Percentiles rank a stretch among this genome's conserved stretches.
phyloP scores from a whole-genome alignment of 2,113 vertebrate species.

The Rattus rattus region DNA sequence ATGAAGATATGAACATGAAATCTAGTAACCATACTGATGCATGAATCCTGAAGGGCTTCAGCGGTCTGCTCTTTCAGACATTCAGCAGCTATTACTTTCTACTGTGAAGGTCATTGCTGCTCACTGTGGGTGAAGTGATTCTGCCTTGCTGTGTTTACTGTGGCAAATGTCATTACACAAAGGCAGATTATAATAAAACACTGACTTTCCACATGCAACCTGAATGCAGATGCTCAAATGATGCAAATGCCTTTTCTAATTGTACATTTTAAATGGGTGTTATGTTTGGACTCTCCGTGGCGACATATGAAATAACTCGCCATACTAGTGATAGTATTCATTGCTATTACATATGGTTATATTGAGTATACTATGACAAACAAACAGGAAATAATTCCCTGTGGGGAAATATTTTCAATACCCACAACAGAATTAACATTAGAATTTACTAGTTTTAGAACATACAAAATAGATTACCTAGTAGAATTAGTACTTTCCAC shows the following conservation, averaged over 20 bases:
- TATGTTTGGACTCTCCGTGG: background rate
- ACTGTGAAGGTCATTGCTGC: background rate
- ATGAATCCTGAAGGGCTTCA: background rate
- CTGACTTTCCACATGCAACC: slow-evolving; percentile 17
- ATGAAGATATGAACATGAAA: background rate
- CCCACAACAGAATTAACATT: background rate
- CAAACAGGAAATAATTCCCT: background rate
- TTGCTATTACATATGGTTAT: background rate
- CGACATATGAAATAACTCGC: background rate
- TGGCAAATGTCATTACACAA: background rate
- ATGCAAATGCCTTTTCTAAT: slow-evolving; percentile 9
- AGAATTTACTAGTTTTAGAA: background rate
- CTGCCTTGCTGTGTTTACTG: background rate
- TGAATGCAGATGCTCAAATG: background rate
- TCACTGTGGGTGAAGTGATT: background rate
- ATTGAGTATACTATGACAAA: background rate
- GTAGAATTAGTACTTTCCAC: background rate
- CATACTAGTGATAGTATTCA: background rate
- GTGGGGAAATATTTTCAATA: background rate
- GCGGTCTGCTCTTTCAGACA: background rate
- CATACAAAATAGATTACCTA: background rate
- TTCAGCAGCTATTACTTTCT: background rate
- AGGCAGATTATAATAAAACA: background rate
- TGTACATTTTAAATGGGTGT: background rate
- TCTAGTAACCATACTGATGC: background rate